Evolutionary conservation across 2,113 vertebrate genomes (phyloP), one percentile per base, ranked within the genome.

Genomic region (Desmodus rotundus): DNA sequence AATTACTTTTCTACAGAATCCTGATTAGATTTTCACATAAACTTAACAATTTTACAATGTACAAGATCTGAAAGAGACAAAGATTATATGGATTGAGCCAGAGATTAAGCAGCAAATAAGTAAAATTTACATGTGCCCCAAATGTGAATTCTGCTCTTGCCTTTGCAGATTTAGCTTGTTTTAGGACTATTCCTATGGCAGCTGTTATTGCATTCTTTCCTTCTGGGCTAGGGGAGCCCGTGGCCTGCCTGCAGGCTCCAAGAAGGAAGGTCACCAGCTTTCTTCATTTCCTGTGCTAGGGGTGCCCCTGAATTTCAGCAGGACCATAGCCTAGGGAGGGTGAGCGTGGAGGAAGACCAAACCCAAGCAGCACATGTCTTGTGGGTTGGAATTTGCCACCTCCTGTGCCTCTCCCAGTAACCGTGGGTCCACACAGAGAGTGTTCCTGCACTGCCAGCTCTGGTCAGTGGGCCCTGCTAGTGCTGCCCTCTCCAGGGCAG

Each of bases 321-420:
- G 89, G 33, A n/a, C 2, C 33, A 0, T 14, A 33, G 45, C 17
- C 6, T 22, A 8, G 76, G 63, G 6, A 77, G 28, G 68, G 12
- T 12, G 4, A 22, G 50, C 22, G 68, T 14, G 7, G 58, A 70
- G 41, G 50, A 24, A 61, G 58, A 33, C 17, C n/a, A 76, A 43
- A 26, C 1, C n/a, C 41, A 52, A 58, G 17, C 3, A 54, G 4
- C 45, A 8, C 7, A 22, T 45, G 38, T 87, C 33, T 13, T 16
- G 17, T 4, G 10, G 50, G 31, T 77, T 1, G 13, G 43, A 80
- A 45, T 65, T 10, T 8, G 43, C 24, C 1, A 0, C 14, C 19
- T 33, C 1, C 0, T 2, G 15, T 13, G 43, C 70, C 13, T 16
- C 10, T 36, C 7, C 19, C 28, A 3, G 12, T 11, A n/a, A 5